Evolutionary conservation across 2,888 invertebrate genomes (phyloP), one percentile per base, ranked within the genome.

Genomic region (Rosalia funebris): DNA sequence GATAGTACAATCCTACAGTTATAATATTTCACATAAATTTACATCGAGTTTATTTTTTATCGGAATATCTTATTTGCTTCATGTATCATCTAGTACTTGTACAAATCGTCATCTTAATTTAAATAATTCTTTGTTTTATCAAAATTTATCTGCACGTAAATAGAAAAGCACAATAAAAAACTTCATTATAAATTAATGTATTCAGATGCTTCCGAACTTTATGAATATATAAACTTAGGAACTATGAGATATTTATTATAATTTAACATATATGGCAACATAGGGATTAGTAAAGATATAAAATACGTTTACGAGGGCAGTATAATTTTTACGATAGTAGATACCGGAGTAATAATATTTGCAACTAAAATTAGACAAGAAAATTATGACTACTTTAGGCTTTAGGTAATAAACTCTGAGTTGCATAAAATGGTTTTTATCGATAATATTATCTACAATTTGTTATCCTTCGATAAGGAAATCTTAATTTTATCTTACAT

Each of bases 281-380:
- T 25, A 14, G 25, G 16, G 25, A 50, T 41, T 41, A 50, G 16
- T 50, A 39, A 20, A 25, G 41, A 39, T 20, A 20, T 19, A 50
- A 50, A 50, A 14, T 41, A 50, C 14, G 9, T 50, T 50, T 50
- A 50, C 20, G 39, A 50, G 5, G 19, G 31, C 31, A 39, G 15
- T 48, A 36, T 41, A 10, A 50, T 19, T 50, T 39, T 50, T 50
- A 50, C 39, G 50, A 20, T 15, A 50, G 2, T 12, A 1, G 37
- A 11, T 17, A 17, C 14, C 12, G 25, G n/a, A 12, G 14, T 14
- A 17, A n/a, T n/a, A 41, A 7, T 20, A 14, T 7, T 5, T 5
- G 7, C 19, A 47, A 5, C 25, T 47, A 47, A 48, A 48, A 17
- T 48, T 34, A 5, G 25, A 3, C 25, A 25, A 25, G n/a, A 25